Evolutionary conservation across 1,140 invertebrate species (phyloP).

Genomic region (Halesus radiatus): DNA sequence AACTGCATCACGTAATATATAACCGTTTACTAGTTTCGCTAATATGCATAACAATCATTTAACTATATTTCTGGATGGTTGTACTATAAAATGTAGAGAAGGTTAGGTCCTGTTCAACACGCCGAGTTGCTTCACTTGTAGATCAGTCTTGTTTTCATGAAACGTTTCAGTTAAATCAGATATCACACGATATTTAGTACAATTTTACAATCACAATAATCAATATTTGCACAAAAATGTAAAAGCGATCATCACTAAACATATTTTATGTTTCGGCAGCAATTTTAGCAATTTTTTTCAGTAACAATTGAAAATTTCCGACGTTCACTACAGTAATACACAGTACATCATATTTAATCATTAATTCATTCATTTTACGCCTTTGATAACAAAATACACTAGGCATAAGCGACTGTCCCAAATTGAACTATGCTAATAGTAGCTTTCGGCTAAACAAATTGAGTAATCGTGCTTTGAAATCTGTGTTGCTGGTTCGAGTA

Average conservation of each 20-base stretch:
- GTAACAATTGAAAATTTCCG: constrained; percentile 12
- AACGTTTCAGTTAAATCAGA: constrained; percentile 54
- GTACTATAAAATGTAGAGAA: constrained; percentile 52
- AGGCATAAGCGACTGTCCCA: too few relatives aligned
- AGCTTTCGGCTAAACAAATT: too few relatives aligned
- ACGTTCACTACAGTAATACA: background rate
- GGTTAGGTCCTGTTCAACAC: constrained; percentile 50
- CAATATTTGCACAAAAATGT: constrained; percentile 43
- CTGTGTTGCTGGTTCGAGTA: too few relatives aligned
- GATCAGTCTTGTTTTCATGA: constrained; percentile 58
- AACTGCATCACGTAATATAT: constrained; percentile 42
- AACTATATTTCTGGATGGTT: constrained; percentile 50
- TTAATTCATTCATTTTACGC: background rate
- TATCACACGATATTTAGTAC: constrained; percentile 53
- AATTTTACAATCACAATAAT: constrained; percentile 44
- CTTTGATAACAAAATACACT: too few relatives aligned
- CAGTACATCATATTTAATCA: background rate
- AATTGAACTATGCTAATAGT: too few relatives aligned
- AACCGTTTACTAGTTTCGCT: constrained; percentile 44
- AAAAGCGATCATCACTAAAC: constrained; percentile 22
- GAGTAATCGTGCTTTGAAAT: too few relatives aligned
- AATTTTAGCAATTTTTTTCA: background rate
- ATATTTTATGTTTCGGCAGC: constrained; percentile 12
- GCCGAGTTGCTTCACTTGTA: constrained; percentile 55
- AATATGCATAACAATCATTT: constrained; percentile 52